phyloP scores from a whole-genome alignment of 2,797 vertebrate species.

The Acanthopagrus latus region DNA sequence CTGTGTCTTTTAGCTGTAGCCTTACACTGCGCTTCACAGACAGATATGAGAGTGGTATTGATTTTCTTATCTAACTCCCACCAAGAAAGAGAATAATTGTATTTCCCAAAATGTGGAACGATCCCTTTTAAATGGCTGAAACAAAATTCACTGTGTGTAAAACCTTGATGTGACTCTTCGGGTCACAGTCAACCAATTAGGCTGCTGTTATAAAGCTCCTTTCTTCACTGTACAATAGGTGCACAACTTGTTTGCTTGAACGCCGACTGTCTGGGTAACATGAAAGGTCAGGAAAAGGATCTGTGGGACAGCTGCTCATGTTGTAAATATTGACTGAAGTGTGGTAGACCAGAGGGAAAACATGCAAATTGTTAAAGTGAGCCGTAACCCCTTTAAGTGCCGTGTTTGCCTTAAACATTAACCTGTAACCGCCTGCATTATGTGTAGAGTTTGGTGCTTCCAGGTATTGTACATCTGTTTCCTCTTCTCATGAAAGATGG shows the following conservation, averaged over 20 bases:
- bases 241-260: conserved; percentile 52
- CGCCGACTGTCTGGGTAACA: conserved; percentile 35
- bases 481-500: conserved; percentile 63
- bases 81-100: not conserved
- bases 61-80: conserved; percentile 12
- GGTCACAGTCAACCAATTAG: not conserved
- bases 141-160: not conserved
- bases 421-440: conserved; percentile 62
- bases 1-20: not conserved
- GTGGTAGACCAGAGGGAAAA: conserved; percentile 66
- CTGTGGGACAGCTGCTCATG: conserved; percentile 67
- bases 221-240: conserved; percentile 8
- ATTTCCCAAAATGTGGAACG: not conserved
- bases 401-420: conserved; percentile 71
- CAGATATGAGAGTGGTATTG: not conserved
- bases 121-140: conserved; percentile 4
- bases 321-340: conserved; percentile 76
- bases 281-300: conserved; percentile 68
- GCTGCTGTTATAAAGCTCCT: conserved; percentile 11
- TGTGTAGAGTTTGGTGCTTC: conserved; percentile 62
- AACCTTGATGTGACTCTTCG: not conserved
- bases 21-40: no score
- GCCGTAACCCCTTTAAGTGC: conserved; percentile 59
- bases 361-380: conserved; percentile 71
- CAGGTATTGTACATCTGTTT: conserved; percentile 79